Evolutionary conservation across 2,888 invertebrate genomes (phyloP), one percentile per base, ranked within the genome.

Genomic region (Venusia cambrica): DNA sequence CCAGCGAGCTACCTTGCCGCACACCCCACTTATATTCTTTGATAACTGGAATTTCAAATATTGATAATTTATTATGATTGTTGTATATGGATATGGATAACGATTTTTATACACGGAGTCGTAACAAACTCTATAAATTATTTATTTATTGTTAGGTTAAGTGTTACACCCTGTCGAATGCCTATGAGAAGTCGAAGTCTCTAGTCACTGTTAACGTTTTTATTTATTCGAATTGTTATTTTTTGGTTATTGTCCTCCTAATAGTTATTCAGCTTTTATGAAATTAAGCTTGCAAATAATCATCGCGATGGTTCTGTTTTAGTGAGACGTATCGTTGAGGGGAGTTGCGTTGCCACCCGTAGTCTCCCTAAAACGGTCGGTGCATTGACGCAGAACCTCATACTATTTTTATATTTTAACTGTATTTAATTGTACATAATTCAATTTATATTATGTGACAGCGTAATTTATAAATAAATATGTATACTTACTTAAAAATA

Each of bases 381-480:
- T 48, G 30, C 30, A 20, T 21, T 28, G 10, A 29, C n/a, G 25
- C 27, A 21, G 26, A 43, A 24, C 66, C 72, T 69, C 69, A 70
- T 68, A 80, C 72, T 79, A 77, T 80, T 84, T 81, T 83, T 81
- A 77, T 81, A 77, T 79, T 68, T 73, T 78, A 81, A 84, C 76
- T 77, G 71, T 80, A 80, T 83, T 80, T 75, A 83, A 83, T 81
- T 85, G 85, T 87, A 87, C 76, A 85, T 87, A 87, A 80, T 71
- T 77, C 77, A 78, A 81, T 83, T 84, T 83, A 81, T 80, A 79
- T 80, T 75, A 80, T 73, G 80, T 83, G 83, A 84, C 79, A 68
- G 79, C 76, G 76, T 84, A 80, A 84, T 80, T 84, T 84, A 84
- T 76, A 69, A 85, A 85, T 84, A 87, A 84, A 85, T 85, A 84